Evolutionary conservation across 2,113 vertebrate species (phyloP).

Genomic region (Centropus bengalensis): DNA sequence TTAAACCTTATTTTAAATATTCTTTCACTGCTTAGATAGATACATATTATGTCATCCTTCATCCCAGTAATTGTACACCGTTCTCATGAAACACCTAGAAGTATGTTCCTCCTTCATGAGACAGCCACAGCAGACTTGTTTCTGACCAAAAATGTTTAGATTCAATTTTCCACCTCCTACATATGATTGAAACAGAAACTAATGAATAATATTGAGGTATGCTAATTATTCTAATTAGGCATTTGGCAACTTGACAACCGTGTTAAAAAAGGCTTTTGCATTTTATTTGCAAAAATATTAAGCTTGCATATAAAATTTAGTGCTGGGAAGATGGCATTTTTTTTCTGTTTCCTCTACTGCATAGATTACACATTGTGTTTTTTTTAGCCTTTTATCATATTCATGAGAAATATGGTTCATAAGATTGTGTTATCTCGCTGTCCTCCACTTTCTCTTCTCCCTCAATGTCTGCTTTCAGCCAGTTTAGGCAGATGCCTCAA

Average conservation of each 20-base stretch:
- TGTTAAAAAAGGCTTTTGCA: not conserved
- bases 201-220: not conserved
- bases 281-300: not conserved
- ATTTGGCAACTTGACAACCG: not conserved
- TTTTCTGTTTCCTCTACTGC: not conserved
- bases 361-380: not conserved
- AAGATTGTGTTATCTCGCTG: not conserved
- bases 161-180: not conserved
- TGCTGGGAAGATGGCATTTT: not conserved
- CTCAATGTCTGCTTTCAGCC: not conserved
- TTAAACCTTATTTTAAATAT: not conserved
- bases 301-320: not conserved
- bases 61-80: not conserved
- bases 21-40: not conserved
- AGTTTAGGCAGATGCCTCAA: not conserved
- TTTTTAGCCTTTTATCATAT: not conserved
- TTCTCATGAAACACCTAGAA: not conserved
- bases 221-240: not conserved
- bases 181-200: not conserved
- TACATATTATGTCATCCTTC: not conserved
- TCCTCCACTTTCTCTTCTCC: not conserved
- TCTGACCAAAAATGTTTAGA: not conserved
- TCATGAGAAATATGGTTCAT: not conserved
- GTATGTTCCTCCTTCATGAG: not conserved
- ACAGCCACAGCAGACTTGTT: not conserved